A percentile compares a stretch with the other conserved stretches of the same genome.
phyloP scores from a whole-genome alignment of 1,140 invertebrate species.

The Aphaenogaster floridana region DNA sequence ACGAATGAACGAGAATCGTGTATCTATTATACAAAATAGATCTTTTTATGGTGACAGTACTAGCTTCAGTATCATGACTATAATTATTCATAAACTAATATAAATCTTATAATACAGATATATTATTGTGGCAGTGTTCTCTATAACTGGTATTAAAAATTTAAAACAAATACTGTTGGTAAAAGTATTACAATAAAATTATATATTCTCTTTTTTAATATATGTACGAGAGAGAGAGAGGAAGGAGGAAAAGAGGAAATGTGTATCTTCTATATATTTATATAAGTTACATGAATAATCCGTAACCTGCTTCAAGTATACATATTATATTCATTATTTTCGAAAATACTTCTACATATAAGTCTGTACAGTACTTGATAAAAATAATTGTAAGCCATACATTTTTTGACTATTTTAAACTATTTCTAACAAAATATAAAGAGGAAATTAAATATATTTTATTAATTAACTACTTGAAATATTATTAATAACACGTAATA shows the following conservation, averaged over 20 bases:
- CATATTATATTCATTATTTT: neutral
- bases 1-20: constrained; percentile 59
- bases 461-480: neutral
- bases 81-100: constrained; percentile 40
- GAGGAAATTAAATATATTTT: neutral
- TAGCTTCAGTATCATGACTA: constrained; percentile 26
- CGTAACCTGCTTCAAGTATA: constrained; percentile 20
- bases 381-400: neutral
- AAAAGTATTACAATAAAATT: constrained; percentile 46
- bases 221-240: neutral
- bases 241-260: too few species aligned
- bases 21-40: constrained; percentile 69
- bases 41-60: constrained; percentile 56
- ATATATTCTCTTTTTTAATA: constrained; percentile 15
- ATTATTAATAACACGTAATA: neutral
- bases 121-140: constrained; percentile 58
- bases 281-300: constrained; percentile 26
- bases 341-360: constrained; percentile 24
- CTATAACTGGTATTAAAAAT: constrained; percentile 80
- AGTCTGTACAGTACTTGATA: constrained; percentile 11
- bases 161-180: constrained; percentile 81
- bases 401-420: neutral
- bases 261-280: constrained; percentile 13
- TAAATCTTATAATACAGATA: constrained; percentile 67
- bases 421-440: neutral